Evolutionary conservation across 2,113 vertebrate genomes (phyloP).

Genomic region (Muntiacus muntjak): DNA sequence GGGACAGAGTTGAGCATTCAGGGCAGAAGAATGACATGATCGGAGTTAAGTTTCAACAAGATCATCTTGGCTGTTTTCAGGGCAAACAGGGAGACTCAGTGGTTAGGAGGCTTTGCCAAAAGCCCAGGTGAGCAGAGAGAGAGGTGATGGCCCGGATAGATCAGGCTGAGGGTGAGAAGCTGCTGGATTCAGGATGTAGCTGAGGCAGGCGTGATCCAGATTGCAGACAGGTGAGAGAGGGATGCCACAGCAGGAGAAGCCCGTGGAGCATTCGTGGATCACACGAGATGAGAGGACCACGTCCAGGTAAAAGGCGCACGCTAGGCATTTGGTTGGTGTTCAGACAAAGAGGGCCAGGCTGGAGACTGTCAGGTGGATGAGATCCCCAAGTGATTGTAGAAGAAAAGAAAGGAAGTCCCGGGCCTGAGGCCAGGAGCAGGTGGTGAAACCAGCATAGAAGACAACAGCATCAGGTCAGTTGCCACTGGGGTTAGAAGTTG

Average conservation of each 20-base stretch:
- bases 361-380: neutral
- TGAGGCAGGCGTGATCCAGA: neutral
- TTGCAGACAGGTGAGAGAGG: neutral
- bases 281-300: fast-evolving
- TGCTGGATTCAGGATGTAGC: fast-evolving
- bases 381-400: neutral
- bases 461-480: no score
- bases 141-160: fast-evolving
- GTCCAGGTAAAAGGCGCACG: fast-evolving
- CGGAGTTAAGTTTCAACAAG: neutral
- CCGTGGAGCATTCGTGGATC: fast-evolving
- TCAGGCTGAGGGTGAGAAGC: neutral
- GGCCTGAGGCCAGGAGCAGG: neutral
- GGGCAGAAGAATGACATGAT: neutral
- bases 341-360: neutral
- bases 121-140: neutral
- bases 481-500: neutral
- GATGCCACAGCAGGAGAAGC: neutral
- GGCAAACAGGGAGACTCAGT: neutral
- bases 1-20: neutral
- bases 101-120: fast-evolving
- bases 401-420: neutral
- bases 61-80: neutral
- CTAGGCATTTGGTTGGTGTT: no score
- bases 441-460: neutral